Base-by-base conservation (phyloP, 2,113 vertebrate species). In the Cyphomyrus plagiostoma region DNA sequence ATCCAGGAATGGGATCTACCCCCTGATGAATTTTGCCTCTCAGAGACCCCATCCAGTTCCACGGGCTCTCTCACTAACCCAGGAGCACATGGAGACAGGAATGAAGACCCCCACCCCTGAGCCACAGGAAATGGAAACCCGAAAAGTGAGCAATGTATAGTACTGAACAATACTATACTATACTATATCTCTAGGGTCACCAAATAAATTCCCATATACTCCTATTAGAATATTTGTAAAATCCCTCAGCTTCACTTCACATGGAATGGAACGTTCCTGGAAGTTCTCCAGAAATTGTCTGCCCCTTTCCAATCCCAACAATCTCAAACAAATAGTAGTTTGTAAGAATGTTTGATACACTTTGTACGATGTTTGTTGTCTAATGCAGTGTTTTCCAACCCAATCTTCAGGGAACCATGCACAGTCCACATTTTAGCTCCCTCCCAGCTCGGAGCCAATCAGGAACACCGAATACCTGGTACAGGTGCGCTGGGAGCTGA, bases 11-110 rank as follows among this genome's bases (percentile, higher is more conserved):
- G 98, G 98, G 83, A 99, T 99, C 89, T 98, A 99, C 86, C 98
- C 98, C 0, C 91, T 99, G 93, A 99, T 98, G 98, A 99, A 98
- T 95, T 99, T 99, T 1, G 97, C 98, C 0, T 97, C 95, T 0
- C 91, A 96, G 50, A 95, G 98, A 66, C 98, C 97, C 70, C 97
- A 97, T 10, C 97, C 96, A 0, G 96, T 98, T 62, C 97, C 98
- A 0, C 96, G 97, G 0, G 96, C 94, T 0, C 95, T 97, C 9
- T 97, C 97, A 70, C 96, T 98, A 91, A 97, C 97, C 86, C 96
- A 96, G 2, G 98, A 99, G 93, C 97, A 98, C 62, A 94, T 97
- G 19, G 98, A 98, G 92, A 97, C 97, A 2, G 53, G 53, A 21
- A 95, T 96, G 91, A 98, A 98, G 92, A 97, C 97, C 8, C 98